Conservation (phyloP, 2,113 vertebrate species). For the Ardeotis arabs region DNA sequence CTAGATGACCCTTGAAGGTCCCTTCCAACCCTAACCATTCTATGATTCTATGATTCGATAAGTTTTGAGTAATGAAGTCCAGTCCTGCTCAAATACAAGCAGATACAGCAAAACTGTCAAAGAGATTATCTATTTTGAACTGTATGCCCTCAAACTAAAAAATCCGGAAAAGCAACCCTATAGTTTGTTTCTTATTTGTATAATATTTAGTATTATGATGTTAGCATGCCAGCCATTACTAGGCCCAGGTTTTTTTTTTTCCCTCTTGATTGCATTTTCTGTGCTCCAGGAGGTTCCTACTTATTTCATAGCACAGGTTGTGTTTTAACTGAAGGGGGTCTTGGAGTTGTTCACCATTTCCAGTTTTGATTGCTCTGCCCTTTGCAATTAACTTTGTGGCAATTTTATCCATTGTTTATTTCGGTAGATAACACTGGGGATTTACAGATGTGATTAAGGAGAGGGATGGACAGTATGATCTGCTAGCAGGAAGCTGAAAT, state of each 20-base stretch:
- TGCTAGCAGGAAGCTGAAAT: not conserved
- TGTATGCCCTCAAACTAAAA: not conserved
- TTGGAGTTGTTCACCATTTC: not conserved
- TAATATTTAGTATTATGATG: not conserved
- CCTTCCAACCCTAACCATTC: too few species aligned
- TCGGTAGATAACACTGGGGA: not conserved
- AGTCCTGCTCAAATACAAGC: not conserved
- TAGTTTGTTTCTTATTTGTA: not conserved
- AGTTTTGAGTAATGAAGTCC: not conserved
- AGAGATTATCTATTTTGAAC: not conserved
- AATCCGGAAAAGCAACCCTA: accelerated
- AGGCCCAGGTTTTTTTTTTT: accelerated
- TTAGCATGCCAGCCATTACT: not conserved
- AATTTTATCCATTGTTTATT: not conserved
- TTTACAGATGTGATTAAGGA: not conserved
- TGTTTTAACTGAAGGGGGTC: not conserved
- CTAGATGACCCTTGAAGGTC: too few species aligned
- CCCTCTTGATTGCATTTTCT: not conserved
- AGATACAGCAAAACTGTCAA: not conserved
- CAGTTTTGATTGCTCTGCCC: not conserved
- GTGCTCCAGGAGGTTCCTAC: not conserved
- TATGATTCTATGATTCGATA: too few species aligned
- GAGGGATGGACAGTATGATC: not conserved
- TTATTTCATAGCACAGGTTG: not conserved
- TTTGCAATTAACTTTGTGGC: not conserved